Evolutionary conservation across 2,113 vertebrate species (phyloP), one percentile per base, ranked within the genome.

Genomic region (Equus quagga): DNA sequence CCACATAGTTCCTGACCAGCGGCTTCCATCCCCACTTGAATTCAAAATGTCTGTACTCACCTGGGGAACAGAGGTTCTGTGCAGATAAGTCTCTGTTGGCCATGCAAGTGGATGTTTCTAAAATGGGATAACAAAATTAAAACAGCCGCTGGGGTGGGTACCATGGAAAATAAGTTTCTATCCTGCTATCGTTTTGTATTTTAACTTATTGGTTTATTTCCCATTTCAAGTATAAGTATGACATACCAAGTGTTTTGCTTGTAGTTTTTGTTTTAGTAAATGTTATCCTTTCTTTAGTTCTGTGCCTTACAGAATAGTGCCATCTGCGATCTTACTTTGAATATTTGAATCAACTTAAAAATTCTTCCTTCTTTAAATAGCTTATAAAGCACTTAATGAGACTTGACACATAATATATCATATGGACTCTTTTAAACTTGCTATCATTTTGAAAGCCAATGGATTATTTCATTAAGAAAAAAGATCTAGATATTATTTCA

Each of bases 391-490:
- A 36, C 12, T 82, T 72, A 56, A 70, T 96, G 36, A 62, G 64
- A 76, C 65, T 49, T 85, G 65, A 24, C 78, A 33, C 15, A 12
- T 76, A 36, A 69, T 73, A 3, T 75, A 49, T 60, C 9, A 56
- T 44, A 60, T 13, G 41, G 70, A 33, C 9, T 95, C 23, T 56
- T 18, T 79, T 10, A 87, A 46, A 31, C 15, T 36, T 2, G 44
- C 13, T 49, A 18, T 82, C n/a, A 69, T 75, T 80, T 60, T 76
- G 60, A 67, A 89, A 85, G 11, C 24, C 23, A 72, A 14, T 75
- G 14, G 3, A 21, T 92, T 72, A 58, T 89, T 89, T 96, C 41
- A 85, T 76, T 81, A 85, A 91, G 58, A 72, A 75, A 46, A 93
- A 15, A 73, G 0, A 7, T 64, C 13, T 86, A 19, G 1, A 26